Evolutionary conservation across 1,140 invertebrate genomes (phyloP), one percentile per base, ranked within the genome.

Genomic region (Grapholita molesta): DNA sequence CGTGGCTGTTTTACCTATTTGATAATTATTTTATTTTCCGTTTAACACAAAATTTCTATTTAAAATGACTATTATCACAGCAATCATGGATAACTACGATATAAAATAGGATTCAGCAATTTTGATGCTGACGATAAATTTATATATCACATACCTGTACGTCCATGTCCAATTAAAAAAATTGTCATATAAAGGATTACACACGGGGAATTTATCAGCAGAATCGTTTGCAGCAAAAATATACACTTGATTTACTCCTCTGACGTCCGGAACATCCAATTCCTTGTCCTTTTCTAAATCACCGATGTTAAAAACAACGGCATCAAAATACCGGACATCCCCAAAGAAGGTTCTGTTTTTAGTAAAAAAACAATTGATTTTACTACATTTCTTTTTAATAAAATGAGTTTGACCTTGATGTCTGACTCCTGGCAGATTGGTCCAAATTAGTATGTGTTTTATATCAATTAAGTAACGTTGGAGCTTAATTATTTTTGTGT

Each of bases 151-250:
- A 67, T 72, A 88, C 77, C 94, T 92, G 79, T 96, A 96, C 4
- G 93, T 94, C 88, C 93, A 94, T 28, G 94, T 95, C 92, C 94
- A 93, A 76, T 96, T 95, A 71, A 95, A 94, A 68, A 85, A 91
- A 38, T 77, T 53, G 12, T 92, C 83, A 67, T 84, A 90, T 48
- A 73, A 38, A 24, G 72, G 15, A 72, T 82, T 70, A 64, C 88
- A 91, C 5, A 87, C 71, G 11, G 86, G 86, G 71, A 82, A 89
- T 61, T 89, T 86, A 66, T 82, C 82, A 4, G 86, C 73, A 1
- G 89, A 91, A 70, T 89, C 83, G 7, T 86, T 91, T 0, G 83
- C 82, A 5, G 84, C 80, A 68, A 92, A 93, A 2, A 93, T 82
- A 78, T 93, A 93, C 42, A 86, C 84, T 67, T 93, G 93, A 57